Percentiles rank a stretch among this genome's conserved stretches.
Conservation (phyloP, 2,888 invertebrate species). For the Microctonus aethiopoides region DNA sequence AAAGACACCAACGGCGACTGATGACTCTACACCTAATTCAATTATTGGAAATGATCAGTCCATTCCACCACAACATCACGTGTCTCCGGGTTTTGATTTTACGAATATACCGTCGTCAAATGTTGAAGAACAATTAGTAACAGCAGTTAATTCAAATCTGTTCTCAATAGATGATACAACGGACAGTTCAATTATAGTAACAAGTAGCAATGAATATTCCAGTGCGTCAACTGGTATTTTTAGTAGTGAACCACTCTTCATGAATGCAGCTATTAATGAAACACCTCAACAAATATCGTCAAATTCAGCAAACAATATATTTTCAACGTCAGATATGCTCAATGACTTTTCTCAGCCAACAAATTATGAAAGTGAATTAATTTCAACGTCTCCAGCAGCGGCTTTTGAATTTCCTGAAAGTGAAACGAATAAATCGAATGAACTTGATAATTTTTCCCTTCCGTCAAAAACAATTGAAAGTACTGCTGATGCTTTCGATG, state of each 20-base stretch:
- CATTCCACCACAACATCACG: conserved; percentile 2
- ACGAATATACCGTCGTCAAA: conserved; percentile 23
- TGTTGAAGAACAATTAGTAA: neutral
- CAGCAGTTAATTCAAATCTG: conserved; percentile 39
- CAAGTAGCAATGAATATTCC: conserved; percentile 35
- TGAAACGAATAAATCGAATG: conserved; percentile 47
- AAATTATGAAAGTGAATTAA: conserved; percentile 33
- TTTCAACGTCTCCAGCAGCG: conserved; percentile 51
- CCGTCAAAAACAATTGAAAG: conserved; percentile 54
- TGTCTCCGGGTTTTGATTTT: conserved; percentile 35
- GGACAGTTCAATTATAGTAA: conserved; percentile 27
- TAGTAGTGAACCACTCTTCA: conserved; percentile 41
- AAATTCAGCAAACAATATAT: conserved; percentile 35
- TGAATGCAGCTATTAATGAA: conserved; percentile 27
- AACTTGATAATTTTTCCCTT: conserved; percentile 53
- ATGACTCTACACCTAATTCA: neutral
- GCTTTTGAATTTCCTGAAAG: conserved; percentile 54
- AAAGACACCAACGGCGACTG: neutral
- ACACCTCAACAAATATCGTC: conserved; percentile 19
- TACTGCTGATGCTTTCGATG: conserved; percentile 80
- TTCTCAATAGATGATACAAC: conserved; percentile 47
- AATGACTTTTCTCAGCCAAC: conserved; percentile 42
- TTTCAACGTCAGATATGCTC: conserved; percentile 37
- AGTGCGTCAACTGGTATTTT: conserved; percentile 36
- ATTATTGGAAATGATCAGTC: neutral